phyloP scores from a whole-genome alignment of 1,140 invertebrate species.

The Ostrea edulis region DNA sequence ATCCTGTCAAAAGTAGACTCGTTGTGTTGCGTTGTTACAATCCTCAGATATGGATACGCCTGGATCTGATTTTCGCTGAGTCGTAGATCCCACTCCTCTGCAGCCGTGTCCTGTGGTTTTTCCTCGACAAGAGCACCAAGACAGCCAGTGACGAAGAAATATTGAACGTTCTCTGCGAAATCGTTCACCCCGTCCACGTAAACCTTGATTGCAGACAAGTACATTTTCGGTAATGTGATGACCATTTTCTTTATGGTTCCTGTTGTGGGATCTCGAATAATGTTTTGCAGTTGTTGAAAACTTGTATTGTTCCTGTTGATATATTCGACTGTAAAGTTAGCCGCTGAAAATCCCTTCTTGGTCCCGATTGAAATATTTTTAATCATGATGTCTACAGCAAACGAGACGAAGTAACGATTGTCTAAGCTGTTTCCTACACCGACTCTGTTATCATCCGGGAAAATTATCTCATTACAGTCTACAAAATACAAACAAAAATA shows the following conservation, averaged over 20 bases:
- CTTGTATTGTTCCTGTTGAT: not conserved
- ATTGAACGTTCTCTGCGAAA: not conserved
- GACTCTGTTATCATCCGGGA: not conserved
- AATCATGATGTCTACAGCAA: not conserved
- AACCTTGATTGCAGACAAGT: not conserved
- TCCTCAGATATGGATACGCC: slow-evolving; percentile 6
- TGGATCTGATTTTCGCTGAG: slow-evolving; percentile 21
- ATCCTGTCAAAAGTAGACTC: not conserved
- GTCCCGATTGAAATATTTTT: not conserved
- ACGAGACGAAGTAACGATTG: not conserved
- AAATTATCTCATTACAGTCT: slow-evolving; percentile 16
- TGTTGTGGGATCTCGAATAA: not conserved
- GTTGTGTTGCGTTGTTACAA: slow-evolving; percentile 12
- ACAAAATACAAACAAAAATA: no score
- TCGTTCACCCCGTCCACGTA: not conserved
- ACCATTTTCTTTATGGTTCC: not conserved
- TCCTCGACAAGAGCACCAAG: not conserved
- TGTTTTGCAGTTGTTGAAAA: not conserved
- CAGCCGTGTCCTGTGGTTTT: not conserved
- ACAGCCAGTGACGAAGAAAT: not conserved
- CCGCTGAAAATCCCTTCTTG: not conserved
- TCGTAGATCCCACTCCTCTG: not conserved
- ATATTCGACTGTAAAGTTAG: not conserved
- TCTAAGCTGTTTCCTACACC: not conserved
- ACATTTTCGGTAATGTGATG: not conserved